These are phyloP conservation scores for Crioceris asparagi DNA, from an alignment of 2,888 invertebrate species.

Conservation along the genomic window DNA sequence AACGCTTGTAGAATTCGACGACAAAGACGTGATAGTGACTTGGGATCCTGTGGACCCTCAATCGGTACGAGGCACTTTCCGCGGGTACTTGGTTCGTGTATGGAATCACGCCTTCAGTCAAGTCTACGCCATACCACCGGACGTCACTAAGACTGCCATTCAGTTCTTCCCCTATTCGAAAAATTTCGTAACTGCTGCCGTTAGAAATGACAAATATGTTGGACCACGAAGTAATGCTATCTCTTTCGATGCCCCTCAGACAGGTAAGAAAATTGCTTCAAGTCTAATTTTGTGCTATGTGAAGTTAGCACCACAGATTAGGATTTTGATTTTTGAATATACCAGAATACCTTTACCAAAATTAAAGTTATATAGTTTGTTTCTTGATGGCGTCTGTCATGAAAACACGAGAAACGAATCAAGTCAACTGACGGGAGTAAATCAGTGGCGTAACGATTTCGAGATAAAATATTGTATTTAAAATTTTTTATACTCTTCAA, in stretches of 20 bases:
- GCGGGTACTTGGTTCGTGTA: slow-evolving; percentile 28
- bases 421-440: too few relatives aligned
- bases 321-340: too few relatives aligned
- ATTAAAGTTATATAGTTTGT: too few relatives aligned
- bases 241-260: slow-evolving; percentile 30
- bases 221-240: slow-evolving; percentile 29
- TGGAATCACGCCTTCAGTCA: slow-evolving; percentile 29
- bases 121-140: slow-evolving; percentile 27
- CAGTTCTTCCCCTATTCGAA: slow-evolving; percentile 31
- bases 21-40: slow-evolving; percentile 24
- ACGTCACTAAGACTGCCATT: slow-evolving; percentile 24
- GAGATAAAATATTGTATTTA: too few relatives aligned
- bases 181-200: slow-evolving; percentile 30
- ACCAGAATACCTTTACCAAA: too few relatives aligned
- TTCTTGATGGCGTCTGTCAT: too few relatives aligned
- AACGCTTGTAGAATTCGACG: slow-evolving; percentile 24
- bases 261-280: slow-evolving; percentile 24
- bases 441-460: too few relatives aligned
- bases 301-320: too few relatives aligned
- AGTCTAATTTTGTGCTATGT: too few relatives aligned
- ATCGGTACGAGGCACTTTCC: slow-evolving; percentile 28
- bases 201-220: slow-evolving; percentile 29
- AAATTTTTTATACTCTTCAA: too few relatives aligned
- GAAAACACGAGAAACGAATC: too few relatives aligned
- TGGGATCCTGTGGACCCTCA: slow-evolving; percentile 26